Conservation (phyloP, 1,140 invertebrate genomes). For the Drosophila ironensis region DNA sequence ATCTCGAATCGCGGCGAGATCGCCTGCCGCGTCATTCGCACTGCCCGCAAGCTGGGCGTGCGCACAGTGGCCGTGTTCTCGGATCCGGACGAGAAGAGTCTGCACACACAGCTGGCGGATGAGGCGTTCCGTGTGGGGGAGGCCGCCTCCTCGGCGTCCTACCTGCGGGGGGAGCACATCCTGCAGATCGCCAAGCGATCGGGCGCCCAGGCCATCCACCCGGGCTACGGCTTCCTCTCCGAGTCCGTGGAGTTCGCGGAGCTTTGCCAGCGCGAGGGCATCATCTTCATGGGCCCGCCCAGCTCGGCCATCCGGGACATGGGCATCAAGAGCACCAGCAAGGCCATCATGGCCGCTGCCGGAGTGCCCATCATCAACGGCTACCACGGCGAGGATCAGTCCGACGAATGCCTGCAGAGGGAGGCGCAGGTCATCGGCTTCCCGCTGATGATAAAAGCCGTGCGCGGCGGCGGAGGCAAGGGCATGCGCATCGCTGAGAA, state of each 20-base stretch:
- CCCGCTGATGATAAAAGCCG: constrained; percentile 99
- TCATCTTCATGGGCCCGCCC: constrained; percentile 97
- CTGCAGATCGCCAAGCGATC: constrained; percentile 91
- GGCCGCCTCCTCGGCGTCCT: constrained; percentile 92
- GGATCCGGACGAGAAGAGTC: constrained; percentile 92
- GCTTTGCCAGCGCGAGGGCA: constrained; percentile 87
- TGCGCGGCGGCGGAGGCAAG: constrained; percentile 97
- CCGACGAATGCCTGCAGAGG: constrained; percentile 86
- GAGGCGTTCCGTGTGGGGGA: constrained; percentile 96
- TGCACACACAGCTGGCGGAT: constrained; percentile 93
- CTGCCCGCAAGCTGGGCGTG: constrained; percentile 94
- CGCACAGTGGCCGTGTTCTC: constrained; percentile 97
- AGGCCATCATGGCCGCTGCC: constrained; percentile 95
- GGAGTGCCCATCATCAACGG: constrained; percentile 97
- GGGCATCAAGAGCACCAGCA: constrained; percentile 99
- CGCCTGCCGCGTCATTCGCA: constrained; percentile 94
- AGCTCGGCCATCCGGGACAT: constrained; percentile 97
- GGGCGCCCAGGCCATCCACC: constrained; percentile 94
- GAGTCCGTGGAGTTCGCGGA: constrained; percentile 96
- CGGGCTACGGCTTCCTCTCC: constrained; percentile 96
- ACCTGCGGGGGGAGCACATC: constrained; percentile 94
- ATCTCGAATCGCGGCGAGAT: constrained; percentile 99
- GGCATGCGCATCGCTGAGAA: constrained; percentile 96
- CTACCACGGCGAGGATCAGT: constrained; percentile 97
- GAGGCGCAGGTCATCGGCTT: constrained; percentile 95